Evolutionary conservation across 2,797 vertebrate species (phyloP).

Genomic region (Psittacula echo): DNA sequence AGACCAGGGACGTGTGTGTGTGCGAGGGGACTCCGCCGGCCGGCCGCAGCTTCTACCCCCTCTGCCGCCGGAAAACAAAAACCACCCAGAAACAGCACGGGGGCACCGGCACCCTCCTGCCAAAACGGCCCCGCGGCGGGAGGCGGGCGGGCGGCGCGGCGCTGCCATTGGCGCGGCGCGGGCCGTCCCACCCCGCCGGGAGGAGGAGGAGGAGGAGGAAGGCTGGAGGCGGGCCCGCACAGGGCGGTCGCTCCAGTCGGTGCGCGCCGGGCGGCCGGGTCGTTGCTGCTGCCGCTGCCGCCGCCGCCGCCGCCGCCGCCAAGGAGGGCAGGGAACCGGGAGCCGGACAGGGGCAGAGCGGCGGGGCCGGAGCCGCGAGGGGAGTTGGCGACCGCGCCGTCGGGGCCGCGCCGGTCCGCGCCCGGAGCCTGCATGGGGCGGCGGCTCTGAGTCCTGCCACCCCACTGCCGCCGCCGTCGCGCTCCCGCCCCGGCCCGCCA

Average conservation of each 20-base stretch:
- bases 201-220: background rate
- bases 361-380: background rate
- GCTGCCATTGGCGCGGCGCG: constrained; percentile 77
- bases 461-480: background rate
- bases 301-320: background rate
- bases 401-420: constrained; percentile 29
- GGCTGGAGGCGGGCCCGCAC: constrained; percentile 69
- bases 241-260: constrained; percentile 88
- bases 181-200: constrained; percentile 11
- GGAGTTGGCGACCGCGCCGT: background rate
- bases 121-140: constrained; percentile 71
- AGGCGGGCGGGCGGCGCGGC: background rate
- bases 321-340: background rate
- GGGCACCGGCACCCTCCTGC: constrained; percentile 68
- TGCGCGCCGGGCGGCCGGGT: constrained; percentile 67
- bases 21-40: background rate
- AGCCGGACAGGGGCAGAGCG: background rate
- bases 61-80: background rate
- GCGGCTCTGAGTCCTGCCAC: background rate
- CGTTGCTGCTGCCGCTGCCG: background rate
- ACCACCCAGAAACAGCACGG: background rate
- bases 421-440: constrained; percentile 28
- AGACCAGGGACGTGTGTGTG: too few relatives aligned
- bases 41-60: background rate
- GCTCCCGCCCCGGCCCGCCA: constrained; percentile 65